Base-by-base conservation (phyloP, 2,113 vertebrate species). In the Epinephelus fuscoguttatus region DNA sequence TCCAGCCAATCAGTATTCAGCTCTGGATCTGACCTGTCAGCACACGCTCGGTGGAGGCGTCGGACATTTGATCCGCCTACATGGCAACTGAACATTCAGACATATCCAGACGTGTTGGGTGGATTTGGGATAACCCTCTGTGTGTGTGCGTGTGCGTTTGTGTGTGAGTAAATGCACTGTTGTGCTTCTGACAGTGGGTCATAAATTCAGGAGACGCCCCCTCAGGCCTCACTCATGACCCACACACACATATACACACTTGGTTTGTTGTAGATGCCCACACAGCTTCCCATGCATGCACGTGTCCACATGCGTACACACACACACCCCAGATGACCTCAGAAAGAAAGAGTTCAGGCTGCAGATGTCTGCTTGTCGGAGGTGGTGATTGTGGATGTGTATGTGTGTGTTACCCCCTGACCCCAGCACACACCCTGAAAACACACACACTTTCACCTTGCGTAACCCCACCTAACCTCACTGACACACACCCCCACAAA, bases 181-280 rank as follows among this genome's bases (percentile, higher is more conserved):
- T 67, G 67, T 75, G 77, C 47, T 79, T 55, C 37, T 56, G 45
- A 88, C 81, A 89, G 80, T 86, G 60, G 81, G 37, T 73, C 25
- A 85, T 84, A 82, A 86, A 92, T 85, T 85, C 61, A 77, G 76
- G 75, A 81, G 64, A 71, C 70, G 15, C 82, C 14, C 79, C 73
- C 59, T 81, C 66, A 70, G 52, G 62, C 55, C 6, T 19, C 0
- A 6, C 30, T 68, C 40, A 61, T 18, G 49, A 52, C 1, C 64
- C 69, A 82, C 84, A 78, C 74, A 53, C 72, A 74, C 33, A 59
- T n/a, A 63, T 64, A 72, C 66, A 78, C 56, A 45, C 42, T 42
- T 8, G 11, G 42, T 10, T 45, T 45, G 42, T 45, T 12, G 42
- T 3, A 45, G 9, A 45, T 45, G 42, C 42, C 42, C 42, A 45